Conservation (phyloP, 2,888 invertebrate genomes). For the Aphodius sticticus region DNA sequence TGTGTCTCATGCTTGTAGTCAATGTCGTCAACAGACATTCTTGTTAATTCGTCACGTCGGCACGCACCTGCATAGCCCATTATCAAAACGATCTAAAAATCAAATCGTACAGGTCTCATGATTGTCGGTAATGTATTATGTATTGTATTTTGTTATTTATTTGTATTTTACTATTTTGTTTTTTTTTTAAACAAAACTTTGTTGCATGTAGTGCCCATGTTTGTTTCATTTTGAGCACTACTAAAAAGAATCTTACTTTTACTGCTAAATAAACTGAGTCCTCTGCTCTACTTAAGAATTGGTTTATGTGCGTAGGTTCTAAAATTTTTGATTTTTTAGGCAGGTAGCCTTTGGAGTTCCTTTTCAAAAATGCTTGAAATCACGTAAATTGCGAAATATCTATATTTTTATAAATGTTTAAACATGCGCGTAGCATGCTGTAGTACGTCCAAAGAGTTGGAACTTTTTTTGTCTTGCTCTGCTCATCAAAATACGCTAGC, state of each 20-base stretch:
- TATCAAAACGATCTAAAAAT: background rate
- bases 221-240: background rate
- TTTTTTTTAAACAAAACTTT: background rate
- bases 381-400: slow-evolving; percentile 26
- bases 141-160: background rate
- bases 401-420: slow-evolving; percentile 13
- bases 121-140: background rate
- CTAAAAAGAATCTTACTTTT: background rate
- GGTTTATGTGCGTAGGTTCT: slow-evolving; percentile 20
- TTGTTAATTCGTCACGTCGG: slow-evolving; percentile 10
- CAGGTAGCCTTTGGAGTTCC: slow-evolving; percentile 16
- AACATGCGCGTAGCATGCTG: background rate
- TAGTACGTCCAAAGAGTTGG: background rate
- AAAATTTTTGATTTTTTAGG: slow-evolving; percentile 29
- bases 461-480: no score
- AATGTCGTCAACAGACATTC: slow-evolving; percentile 16
- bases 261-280: background rate
- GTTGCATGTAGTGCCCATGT: background rate
- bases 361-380: slow-evolving; percentile 23
- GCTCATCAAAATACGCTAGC: no score
- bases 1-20: slow-evolving; percentile 1
- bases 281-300: background rate
- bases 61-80: background rate
- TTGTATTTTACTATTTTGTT: background rate
- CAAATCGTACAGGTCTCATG: background rate